Evolutionary conservation across 1,140 invertebrate genomes (phyloP), one percentile per base, ranked within the genome.

Genomic region (Drosophila biarmipes): DNA sequence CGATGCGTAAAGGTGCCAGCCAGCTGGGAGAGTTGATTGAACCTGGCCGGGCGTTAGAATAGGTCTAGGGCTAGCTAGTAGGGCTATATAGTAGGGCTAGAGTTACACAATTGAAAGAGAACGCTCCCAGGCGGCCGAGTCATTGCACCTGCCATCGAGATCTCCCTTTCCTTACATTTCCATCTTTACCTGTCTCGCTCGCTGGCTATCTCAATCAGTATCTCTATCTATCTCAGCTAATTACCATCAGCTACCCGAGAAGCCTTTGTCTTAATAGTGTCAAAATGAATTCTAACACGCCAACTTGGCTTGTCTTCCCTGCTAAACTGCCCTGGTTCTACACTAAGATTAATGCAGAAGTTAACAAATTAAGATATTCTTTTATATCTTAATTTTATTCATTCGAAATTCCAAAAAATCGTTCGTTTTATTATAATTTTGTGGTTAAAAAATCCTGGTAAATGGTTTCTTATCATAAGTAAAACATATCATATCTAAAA

Each of bases 1-100:
- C 85, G 85, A 89, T 89, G 85, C 85, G 85, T 89, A 89, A 89
- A 89, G 80, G 85, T 89, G 85, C 77, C 67, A 89, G 85, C 52
- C 68, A 38, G 40, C 17, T 43, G 5, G 40, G 17, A 8, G 40
- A 19, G 85, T 89, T 89, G 80, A 89, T 80, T 89, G 84, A 89
- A 90, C 84, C 69, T 57, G 43, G 27, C 67, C 51, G 27, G 69
- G 68, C 74, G 76, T 73, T 75, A 48, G 75, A 77, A 62, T 51
- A 55, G 42, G 45, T 21, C 48, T 51, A 51, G 48, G 15, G 29
- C 29, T 29, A 24, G 24, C 24, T 24, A 24, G 24, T 51, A 49
- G 48, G 29, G 27, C 48, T 49, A 42, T 24, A 37, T 27, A 27
- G n/a, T 17, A 27, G 52, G 27, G 42, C 79, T 86, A 78, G 61